Conservation (phyloP, 2,797 vertebrate species). For the Echeneis naucrates region DNA sequence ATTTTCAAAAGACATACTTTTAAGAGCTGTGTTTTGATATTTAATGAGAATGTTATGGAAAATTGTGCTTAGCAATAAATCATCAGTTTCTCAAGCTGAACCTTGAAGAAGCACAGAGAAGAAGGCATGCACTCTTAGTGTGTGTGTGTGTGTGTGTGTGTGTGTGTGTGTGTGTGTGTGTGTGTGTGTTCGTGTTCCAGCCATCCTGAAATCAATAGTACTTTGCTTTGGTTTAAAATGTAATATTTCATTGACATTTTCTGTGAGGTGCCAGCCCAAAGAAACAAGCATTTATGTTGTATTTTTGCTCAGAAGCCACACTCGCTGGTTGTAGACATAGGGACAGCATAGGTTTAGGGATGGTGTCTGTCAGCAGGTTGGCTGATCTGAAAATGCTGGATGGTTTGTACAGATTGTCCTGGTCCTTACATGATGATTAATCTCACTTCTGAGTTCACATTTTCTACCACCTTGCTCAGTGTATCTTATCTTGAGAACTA, state of each 20-base stretch:
- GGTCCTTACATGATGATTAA: not conserved
- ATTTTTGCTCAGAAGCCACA: not conserved
- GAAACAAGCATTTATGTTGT: not conserved
- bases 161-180: not conserved
- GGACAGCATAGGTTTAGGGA: not conserved
- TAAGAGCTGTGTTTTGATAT: too few species aligned
- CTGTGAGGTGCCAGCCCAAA: not conserved
- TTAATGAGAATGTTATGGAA: not conserved
- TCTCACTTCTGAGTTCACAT: not conserved
- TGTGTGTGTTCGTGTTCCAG: not conserved
- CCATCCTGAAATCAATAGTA: too few species aligned
- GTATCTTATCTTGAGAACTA: too few species aligned
- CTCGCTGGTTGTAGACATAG: not conserved
- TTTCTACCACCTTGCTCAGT: not conserved
- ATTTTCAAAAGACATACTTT: too few species aligned
- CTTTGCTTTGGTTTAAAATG: not conserved
- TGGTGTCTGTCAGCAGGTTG: too few species aligned
- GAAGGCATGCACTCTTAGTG: not conserved
- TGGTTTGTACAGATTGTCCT: not conserved
- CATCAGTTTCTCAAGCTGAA: too few species aligned
- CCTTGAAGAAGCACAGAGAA: not conserved
- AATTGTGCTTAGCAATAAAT: not conserved
- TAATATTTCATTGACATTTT: not conserved
- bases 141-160: not conserved
- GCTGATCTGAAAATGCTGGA: not conserved